Base-by-base conservation (phyloP, 1,140 invertebrate genomes). In the Drosophila yakuba region DNA sequence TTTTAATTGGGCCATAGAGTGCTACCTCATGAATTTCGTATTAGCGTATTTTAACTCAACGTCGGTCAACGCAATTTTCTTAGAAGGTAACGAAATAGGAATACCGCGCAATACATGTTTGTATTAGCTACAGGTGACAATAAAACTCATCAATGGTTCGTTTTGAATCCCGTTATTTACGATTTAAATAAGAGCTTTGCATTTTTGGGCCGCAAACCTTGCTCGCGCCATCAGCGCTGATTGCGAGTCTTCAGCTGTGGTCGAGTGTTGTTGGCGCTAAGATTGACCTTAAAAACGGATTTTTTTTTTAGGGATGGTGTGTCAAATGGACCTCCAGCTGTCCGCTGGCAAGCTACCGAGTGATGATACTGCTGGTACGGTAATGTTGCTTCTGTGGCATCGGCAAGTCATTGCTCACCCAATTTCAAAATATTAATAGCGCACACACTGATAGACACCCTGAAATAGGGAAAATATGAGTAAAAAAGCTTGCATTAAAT, bases 381-480 rank as follows among this genome's bases (percentile, higher is more conserved):
- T 62, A 23, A 59, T 55, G 58, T 41, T 44, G 56, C 71, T 36
- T 52, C 63, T 56, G 71, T 48, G 77, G 79, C 79, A 82, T 59
- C 52, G 62, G 78, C 83, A 82, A 86, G 83, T 86, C 83, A 86
- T 86, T 76, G 79, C 76, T 88, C 83, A 83, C 79, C 83, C 83
- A 88, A 83, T 86, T 86, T 83, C 83, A 82, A 88, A 86, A 88
- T 58, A 47, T 73, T 78, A 83, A 79, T 67, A 76, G 62, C 68
- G 32, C 43, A 78, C 81, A 79, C 54, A 47, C 23, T 32, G 32
- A 51, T 20, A 20, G 20, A 15, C n/a, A 62, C 39, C 1, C 14
- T 57, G 48, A 54, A 60, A 39, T 4, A 55, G 36, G 41, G 64
- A 39, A 38, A 72, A 71, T 66, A 36, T 25, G 56, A 48, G 39